A percentile compares a stretch with the other conserved stretches of the same genome.
Conservation (phyloP, 2,113 vertebrate species). For the Pygoscelis antarcticus region DNA sequence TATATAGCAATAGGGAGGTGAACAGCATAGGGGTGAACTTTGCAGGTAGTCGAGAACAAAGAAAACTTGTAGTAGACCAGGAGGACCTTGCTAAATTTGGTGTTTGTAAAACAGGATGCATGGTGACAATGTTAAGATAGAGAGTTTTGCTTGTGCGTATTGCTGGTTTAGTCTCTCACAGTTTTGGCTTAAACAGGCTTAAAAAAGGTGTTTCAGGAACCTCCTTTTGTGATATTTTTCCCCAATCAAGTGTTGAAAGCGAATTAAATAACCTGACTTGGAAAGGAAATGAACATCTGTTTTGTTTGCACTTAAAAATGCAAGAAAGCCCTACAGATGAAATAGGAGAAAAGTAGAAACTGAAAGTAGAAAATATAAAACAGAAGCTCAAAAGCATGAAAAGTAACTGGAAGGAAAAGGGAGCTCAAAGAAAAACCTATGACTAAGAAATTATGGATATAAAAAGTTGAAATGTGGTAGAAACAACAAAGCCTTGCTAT, state of each 20-base stretch:
- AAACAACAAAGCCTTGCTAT: not conserved
- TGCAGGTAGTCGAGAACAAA: not conserved
- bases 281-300: constrained; percentile 44
- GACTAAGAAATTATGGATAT: not conserved
- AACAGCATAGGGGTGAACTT: not conserved
- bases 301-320: constrained; percentile 1
- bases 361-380: not conserved
- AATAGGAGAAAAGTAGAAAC: not conserved
- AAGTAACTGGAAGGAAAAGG: not conserved
- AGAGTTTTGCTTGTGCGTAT: not conserved
- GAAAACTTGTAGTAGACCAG: not conserved
- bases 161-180: not conserved
- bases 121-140: not conserved
- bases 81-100: not conserved
- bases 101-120: not conserved
- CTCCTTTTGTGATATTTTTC: not conserved
- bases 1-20: not conserved
- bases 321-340: not conserved
- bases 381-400: not conserved
- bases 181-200: not conserved
- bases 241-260: not conserved
- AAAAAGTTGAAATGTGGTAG: not conserved
- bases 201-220: not conserved
- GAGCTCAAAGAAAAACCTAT: not conserved
- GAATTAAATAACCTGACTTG: constrained; percentile 1